Base-by-base conservation (phyloP, 1,140 invertebrate genomes). In the Sminthurinus signatus region DNA sequence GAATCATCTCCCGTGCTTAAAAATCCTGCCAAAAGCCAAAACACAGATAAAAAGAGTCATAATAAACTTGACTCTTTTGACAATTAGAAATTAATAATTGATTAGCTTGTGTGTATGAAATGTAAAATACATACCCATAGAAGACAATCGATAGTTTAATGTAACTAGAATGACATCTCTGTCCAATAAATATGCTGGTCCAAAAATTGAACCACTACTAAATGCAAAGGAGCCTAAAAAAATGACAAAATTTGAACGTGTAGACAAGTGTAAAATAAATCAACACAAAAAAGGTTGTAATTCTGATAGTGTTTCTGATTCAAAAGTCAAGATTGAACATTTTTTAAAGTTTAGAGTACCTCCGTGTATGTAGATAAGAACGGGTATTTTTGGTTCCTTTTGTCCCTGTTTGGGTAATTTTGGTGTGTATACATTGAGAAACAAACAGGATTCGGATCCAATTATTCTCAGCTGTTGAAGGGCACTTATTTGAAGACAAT, bases 401-500 rank as follows among this genome's bases (percentile, higher is more conserved):
- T 32, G 28, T 28, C 42, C 23, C 28, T 46, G 50, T 43, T 36
- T 28, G 10, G 27, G 5, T 54, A 67, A 42, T 15, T 29, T 31
- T 44, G 64, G 48, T 8, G 57, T 44, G 36, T 60, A 65, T n/a
- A 65, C 32, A 27, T 65, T 65, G 14, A 65, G 25, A 15, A 28
- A 54, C 14, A 68, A 44, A 60, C 66, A 68, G 2, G 39, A 23
- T 43, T 68, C 66, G 2, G 42, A 23, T 56, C 66, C 66, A 36
- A 61, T 36, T 14, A 68, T 54, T 25, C 60, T 19, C 1, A 65
- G 32, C 21, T 46, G 44, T 46, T 62, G 67, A 23, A 64, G 28
- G 12, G 55, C 46, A 50, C 70, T 65, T n/a, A 67, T 36, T 71
- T 74, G 73, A 8, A 71, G 27, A 59, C 73, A 74, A n/a, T 58